These are phyloP conservation scores for Trididemnum clinides DNA, from an alignment of 23 tunicate species.

Conservation along the genomic window DNA sequence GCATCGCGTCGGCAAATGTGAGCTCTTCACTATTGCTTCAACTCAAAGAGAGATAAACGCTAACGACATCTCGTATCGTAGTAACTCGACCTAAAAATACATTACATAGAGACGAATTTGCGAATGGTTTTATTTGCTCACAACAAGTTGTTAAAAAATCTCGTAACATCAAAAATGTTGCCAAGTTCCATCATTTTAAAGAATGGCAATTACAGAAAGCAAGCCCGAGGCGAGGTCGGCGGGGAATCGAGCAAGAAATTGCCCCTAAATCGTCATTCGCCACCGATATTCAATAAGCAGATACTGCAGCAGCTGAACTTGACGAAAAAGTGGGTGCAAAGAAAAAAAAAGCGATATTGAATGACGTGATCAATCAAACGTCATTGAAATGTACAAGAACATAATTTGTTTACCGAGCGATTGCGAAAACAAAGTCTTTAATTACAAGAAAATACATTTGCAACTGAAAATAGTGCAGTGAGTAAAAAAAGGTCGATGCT, in stretches of 20 bases:
- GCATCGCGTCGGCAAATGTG: too few relatives aligned
- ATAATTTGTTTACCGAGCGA: background rate
- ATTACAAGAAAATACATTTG: background rate
- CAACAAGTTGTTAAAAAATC: conserved; percentile 3
- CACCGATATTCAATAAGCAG: too few relatives aligned
- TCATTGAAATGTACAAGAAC: background rate
- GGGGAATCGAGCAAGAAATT: too few relatives aligned
- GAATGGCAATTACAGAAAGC: background rate
- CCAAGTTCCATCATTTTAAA: background rate
- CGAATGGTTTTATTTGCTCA: conserved; percentile 31
- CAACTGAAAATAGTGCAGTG: background rate
- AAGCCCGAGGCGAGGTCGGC: too few relatives aligned
- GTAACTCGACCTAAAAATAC: too few relatives aligned
- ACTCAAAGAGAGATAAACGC: too few relatives aligned
- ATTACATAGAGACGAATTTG: too few relatives aligned
- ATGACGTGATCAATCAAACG: background rate
- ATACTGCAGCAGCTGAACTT: conserved; percentile 20
- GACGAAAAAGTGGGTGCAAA: background rate
- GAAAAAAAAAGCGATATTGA: background rate
- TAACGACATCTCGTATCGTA: too few relatives aligned
- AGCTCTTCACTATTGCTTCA: too few relatives aligned
- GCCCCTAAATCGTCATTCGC: too few relatives aligned
- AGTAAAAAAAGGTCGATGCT: too few relatives aligned
- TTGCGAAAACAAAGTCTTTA: background rate
- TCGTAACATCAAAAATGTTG: background rate